Evolutionary conservation across 2,888 invertebrate species (phyloP).

Genomic region (Pristionchus fissidentatus): DNA sequence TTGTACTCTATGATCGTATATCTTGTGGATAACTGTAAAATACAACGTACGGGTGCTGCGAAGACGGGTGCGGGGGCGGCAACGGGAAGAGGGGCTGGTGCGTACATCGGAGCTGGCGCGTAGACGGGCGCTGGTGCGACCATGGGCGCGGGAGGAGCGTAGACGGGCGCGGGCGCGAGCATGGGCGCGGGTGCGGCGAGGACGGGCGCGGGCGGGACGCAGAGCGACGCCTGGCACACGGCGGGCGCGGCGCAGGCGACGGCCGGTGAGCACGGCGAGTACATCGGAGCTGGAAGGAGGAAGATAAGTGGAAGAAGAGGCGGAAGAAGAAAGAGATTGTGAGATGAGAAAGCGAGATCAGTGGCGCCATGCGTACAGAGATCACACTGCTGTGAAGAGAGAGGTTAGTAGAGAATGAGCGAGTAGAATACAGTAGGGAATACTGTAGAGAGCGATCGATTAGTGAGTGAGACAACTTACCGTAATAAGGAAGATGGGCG

Average conservation of each 20-base stretch:
- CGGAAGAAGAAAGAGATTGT: not conserved
- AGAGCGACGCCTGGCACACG: conserved; percentile 66
- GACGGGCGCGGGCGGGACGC: conserved; percentile 60
- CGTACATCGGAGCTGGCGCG: conserved; percentile 54
- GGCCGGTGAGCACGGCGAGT: conserved; percentile 66
- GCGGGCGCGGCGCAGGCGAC: conserved; percentile 65
- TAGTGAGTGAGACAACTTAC: conserved; percentile 26
- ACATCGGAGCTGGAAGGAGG: conserved; percentile 62
- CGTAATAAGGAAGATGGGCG: not conserved
- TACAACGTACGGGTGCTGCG: conserved; percentile 32
- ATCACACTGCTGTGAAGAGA: not conserved
- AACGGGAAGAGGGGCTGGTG: conserved; percentile 46
- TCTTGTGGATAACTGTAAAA: too few relatives aligned
- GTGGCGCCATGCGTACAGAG: not conserved
- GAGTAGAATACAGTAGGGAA: not conserved
- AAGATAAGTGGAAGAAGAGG: not conserved
- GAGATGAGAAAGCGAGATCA: not conserved
- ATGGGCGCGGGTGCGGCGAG: conserved; percentile 20
- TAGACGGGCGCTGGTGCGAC: conserved; percentile 32
- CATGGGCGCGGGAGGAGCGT: conserved; percentile 54
- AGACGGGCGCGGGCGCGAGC: conserved; percentile 53
- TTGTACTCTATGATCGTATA: too few relatives aligned
- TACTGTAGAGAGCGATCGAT: conserved; percentile 34
- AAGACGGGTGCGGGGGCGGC: conserved; percentile 58
- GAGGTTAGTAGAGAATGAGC: conserved; percentile 30